These are phyloP conservation scores for Tethea ocularis DNA, from an alignment of 2,888 invertebrate species.

Conservation along the genomic window DNA sequence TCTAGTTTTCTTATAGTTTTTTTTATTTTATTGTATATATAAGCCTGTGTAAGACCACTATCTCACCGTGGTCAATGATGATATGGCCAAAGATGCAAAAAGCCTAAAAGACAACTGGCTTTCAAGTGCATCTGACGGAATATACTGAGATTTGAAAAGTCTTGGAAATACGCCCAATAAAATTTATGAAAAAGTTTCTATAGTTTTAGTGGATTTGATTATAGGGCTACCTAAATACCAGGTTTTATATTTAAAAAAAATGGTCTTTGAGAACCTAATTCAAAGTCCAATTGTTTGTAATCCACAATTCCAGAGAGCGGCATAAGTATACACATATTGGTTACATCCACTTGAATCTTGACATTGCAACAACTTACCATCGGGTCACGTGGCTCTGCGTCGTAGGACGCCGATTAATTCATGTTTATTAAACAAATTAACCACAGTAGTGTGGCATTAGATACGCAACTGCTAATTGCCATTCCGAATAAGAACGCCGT, in stretches of 20 bases:
- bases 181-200: too few species aligned
- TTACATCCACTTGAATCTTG: conserved; percentile 71
- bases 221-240: neutral
- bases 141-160: too few species aligned
- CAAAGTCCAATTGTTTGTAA: conserved; percentile 53
- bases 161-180: too few species aligned
- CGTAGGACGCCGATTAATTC: conserved; percentile 65
- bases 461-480: conserved; percentile 47
- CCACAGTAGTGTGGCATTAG: conserved; percentile 51
- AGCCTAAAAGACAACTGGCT: too few species aligned
- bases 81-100: too few species aligned
- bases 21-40: too few species aligned
- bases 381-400: conserved; percentile 60
- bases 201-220: too few species aligned
- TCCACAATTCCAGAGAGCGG: conserved; percentile 40
- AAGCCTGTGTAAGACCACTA: too few species aligned
- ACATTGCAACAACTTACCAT: conserved; percentile 65
- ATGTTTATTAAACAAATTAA: conserved; percentile 80
- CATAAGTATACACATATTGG: conserved; percentile 47
- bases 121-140: too few species aligned
- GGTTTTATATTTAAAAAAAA: neutral
- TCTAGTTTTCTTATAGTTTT: too few species aligned
- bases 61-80: too few species aligned
- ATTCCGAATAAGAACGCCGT: conserved; percentile 18
- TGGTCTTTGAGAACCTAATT: conserved; percentile 23